These are phyloP conservation scores for Tipula vernalis DNA, from an alignment of 2,888 invertebrate species.

Conservation along the genomic window DNA sequence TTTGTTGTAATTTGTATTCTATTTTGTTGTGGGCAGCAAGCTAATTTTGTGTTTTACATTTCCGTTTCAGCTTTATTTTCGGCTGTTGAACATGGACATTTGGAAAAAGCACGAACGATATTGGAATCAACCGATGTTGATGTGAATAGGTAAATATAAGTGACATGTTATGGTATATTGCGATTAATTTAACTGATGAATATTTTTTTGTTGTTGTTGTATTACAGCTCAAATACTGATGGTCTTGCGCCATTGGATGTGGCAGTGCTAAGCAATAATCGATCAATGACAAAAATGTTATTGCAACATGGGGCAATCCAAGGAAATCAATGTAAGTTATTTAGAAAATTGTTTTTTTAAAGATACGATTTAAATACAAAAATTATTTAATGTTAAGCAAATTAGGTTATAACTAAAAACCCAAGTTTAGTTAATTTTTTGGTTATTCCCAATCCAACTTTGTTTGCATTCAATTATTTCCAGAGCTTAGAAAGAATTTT, in stretches of 20 bases:
- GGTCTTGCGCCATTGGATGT: slow-evolving; percentile 85
- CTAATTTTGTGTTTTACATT: background rate
- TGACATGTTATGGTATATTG: background rate
- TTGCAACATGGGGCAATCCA: slow-evolving; percentile 77
- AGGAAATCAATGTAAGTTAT: slow-evolving; percentile 65
- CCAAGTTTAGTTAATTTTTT: too few species aligned
- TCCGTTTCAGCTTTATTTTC: slow-evolving; percentile 73
- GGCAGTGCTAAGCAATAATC: slow-evolving; percentile 81
- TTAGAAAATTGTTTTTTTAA: too few species aligned
- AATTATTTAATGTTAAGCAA: too few species aligned
- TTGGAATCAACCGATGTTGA: slow-evolving; percentile 86
- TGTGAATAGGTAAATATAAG: slow-evolving; percentile 66
- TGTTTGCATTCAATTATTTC: too few species aligned
- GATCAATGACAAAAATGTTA: slow-evolving; percentile 79
- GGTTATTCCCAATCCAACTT: too few species aligned
- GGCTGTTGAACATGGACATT: slow-evolving; percentile 90
- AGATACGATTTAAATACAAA: too few species aligned
- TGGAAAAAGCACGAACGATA: slow-evolving; percentile 83
- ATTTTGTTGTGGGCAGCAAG: background rate
- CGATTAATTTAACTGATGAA: background rate
- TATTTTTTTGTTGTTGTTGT: slow-evolving; percentile 13
- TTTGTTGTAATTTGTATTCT: background rate
- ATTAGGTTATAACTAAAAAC: too few species aligned
- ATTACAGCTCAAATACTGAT: slow-evolving; percentile 71
- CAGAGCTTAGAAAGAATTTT: too few species aligned